Evolutionary conservation across 1,140 invertebrate genomes (phyloP), one percentile per base, ranked within the genome.

Genomic region (Maconellicoccus hirsutus): DNA sequence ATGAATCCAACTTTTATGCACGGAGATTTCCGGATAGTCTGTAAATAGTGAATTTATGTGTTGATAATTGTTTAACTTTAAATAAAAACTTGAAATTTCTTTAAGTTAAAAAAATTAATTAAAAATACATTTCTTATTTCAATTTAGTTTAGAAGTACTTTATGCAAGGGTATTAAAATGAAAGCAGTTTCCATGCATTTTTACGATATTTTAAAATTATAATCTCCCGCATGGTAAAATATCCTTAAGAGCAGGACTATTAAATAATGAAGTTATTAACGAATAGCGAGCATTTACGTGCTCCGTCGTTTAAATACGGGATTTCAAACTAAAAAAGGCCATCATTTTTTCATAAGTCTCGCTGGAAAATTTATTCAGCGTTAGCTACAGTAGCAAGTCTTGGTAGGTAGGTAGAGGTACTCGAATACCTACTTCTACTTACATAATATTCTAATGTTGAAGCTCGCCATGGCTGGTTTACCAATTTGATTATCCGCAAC

Each of bases 21-120:
- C 81, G 26, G 81, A 80, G 12, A 91, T 82, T 74, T 87, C 87
- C 0, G 90, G 89, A 2, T 87, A 84, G 79, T 90, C 89, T 91
- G 75, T 69, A 77, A 61, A 85, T 78, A 70, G 88, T 83, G 69
- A 78, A 33, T 6, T 6, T 33, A 33, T n/a, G 6, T 38, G 33
- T 14, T 38, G 33, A 16, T 52, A 52, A 14, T 14, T 16, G n/a
- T 52, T 52, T 52, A 8, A 16, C 42, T 33, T 33, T 12, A 33
- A 33, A 33, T 33, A 33, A 33, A 33, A 33, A 33, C 12, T 6
- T 33, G 29, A 6, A 33, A 33, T 3, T 33, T 6, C 29, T 33
- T 33, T 6, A 33, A 33, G 12, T 3, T 33, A 12, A 33, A 33
- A 33, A 33, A 33, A 33, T 6, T 6, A 33, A 6, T 33, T 6